Conservation (phyloP, 2,113 vertebrate species). For the Mirounga angustirostris region DNA sequence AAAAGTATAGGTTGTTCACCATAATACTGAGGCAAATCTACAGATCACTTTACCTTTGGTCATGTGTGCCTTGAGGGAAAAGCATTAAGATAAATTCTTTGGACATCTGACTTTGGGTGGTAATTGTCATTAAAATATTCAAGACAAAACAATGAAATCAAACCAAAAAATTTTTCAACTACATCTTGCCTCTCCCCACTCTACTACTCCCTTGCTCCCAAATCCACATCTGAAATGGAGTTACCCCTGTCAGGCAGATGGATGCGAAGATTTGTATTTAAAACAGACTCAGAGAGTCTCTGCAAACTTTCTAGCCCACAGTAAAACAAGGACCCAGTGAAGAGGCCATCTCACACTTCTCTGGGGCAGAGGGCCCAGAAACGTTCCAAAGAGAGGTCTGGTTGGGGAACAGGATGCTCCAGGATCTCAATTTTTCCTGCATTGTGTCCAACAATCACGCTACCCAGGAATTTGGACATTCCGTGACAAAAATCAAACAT, state of each 20-base stretch:
- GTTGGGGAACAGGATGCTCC: neutral
- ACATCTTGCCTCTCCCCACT: neutral
- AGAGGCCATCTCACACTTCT: neutral
- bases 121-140: neutral
- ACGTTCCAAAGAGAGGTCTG: neutral
- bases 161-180: neutral
- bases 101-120: neutral
- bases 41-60: neutral
- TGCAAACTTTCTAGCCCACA: neutral
- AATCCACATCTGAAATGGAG: neutral
- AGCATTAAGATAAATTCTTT: neutral
- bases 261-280: neutral
- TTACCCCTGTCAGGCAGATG: neutral
- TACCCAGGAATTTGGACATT: neutral
- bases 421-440: neutral
- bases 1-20: neutral
- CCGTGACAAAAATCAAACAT: neutral
- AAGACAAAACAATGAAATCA: conserved; percentile 30
- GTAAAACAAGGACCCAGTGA: neutral
- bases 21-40: neutral
- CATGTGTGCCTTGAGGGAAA: neutral
- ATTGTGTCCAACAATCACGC: neutral
- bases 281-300: neutral
- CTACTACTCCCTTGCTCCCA: neutral
- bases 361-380: neutral